Evolutionary conservation across 1,140 invertebrate genomes (phyloP), one percentile per base, ranked within the genome.

Genomic region (Pogonognathellus flavescens): DNA sequence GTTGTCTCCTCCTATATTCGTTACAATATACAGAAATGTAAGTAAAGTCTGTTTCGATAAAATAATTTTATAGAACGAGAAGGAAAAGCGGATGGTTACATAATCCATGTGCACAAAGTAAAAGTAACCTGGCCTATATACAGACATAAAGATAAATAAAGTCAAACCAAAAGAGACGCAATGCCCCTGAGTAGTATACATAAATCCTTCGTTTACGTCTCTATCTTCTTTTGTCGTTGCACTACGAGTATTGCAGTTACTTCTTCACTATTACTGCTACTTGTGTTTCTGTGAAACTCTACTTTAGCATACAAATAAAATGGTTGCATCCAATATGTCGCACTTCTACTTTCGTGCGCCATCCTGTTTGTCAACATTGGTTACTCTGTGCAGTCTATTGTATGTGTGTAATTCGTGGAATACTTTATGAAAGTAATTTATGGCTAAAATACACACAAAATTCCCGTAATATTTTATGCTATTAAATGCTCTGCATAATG

Each of bases 161-260:
- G 25, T 76, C 22, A 76, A 66, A 76, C 70, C 70, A 76, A 76
- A 50, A 76, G 70, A 76, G 70, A 76, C 70, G 49, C 70, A 49
- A 50, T 76, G 70, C 70, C 70, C 70, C 25, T 49, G 70, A 76
- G 70, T 41, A 41, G 41, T 31, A 50, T 49, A 76, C 70, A 76
- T 76, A 76, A 76, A 76, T 76, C 41, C 25, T 31, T 76, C 70
- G 70, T 76, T 76, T 76, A 76, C 41, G 70, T 76, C 70, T 76
- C 70, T 76, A 76, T 76, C 70, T 76, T 31, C 22, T 76, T 76
- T 25, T 76, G 70, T 41, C 70, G 31, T 49, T 49, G n/a, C 16
- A 16, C n/a, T 41, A 41, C 31, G 2, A 1, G 31, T 41, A 41
- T 41, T 41, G 31, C 31, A 41, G 31, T 41, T 41, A 41, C 31